Percentiles rank a stretch among this genome's conserved stretches.
These are phyloP conservation scores for Ostrea edulis DNA, from an alignment of 1,140 invertebrate species.

Conservation along the genomic window DNA sequence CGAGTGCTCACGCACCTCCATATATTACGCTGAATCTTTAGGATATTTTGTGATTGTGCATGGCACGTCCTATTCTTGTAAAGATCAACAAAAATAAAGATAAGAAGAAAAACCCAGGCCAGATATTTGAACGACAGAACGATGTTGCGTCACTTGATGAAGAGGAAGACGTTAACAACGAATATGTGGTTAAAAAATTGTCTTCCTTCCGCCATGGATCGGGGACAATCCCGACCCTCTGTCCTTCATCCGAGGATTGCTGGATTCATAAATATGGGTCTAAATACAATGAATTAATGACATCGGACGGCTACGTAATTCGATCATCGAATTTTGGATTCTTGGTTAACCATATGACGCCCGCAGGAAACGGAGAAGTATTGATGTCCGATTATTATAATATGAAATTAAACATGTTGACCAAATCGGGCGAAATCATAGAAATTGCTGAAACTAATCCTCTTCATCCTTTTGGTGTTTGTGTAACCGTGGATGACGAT, in stretches of 20 bases:
- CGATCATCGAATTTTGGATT: conserved; percentile 24
- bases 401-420: conserved; percentile 11
- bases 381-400: conserved; percentile 19
- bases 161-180: not conserved
- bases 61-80: conserved; percentile 15
- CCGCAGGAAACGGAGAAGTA: not conserved
- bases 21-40: not conserved
- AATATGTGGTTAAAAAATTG: not conserved
- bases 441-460: not conserved
- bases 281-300: conserved; percentile 6
- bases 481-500: not conserved
- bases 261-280: conserved; percentile 19
- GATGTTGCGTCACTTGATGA: not conserved
- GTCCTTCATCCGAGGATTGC: not conserved
- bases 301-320: not conserved
- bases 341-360: conserved; percentile 13
- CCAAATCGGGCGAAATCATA: conserved; percentile 19
- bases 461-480: conserved; percentile 13
- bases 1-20: not conserved
- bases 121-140: not conserved
- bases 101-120: not conserved
- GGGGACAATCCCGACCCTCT: not conserved
- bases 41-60: not conserved
- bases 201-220: conserved; percentile 21
- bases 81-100: conserved; percentile 14